Base-by-base conservation (phyloP, 2,888 invertebrate genomes). In the Dromius quadrimaculatus region DNA sequence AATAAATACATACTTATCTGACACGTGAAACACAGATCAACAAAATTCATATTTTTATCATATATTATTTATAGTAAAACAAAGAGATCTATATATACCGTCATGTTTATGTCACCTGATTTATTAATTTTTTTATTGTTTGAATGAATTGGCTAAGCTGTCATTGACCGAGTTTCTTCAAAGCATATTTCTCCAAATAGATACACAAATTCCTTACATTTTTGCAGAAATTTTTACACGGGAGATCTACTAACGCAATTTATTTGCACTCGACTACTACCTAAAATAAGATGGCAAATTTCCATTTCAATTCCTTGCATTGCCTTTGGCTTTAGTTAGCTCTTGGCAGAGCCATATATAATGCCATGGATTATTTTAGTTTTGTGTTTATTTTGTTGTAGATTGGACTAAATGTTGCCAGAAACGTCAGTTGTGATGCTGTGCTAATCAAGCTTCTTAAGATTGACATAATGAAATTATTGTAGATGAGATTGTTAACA, bases 111-210 rank as follows among this genome's bases (percentile, higher is more conserved):
- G 23, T 54, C 15, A 28, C 8, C 15, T 41, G 13, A 4, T 15
- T 15, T 11, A 41, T 15, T 54, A 9, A 22, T 54, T 54, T 54
- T 54, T 54, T 54, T 28, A 54, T 54, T 54, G 1, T 54, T 9
- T 13, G 22, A 23, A 50, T 23, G 20, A 28, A 32, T 54, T 54
- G 50, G 28, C 28, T 23, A 54, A 45, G 15, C 50, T 54, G 50
- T 54, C 50, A 54, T 54, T 54, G 50, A 54, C 50, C 50, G 50
- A 54, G 15, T 54, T 54, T 54, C 50, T 54, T 54, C 50, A 54
- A 15, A 47, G 47, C n/a, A 47, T 23, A 45, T 41, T 41, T 41
- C n/a, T 41, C 36, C 36, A 41, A 41, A 17, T 54, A 54, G 8
- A 13, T 28, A 54, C 23, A 17, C 6, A 9, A 28, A 54, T 54